Base-by-base conservation (phyloP, 2,113 vertebrate species). In the Prochilodus magdalenae region DNA sequence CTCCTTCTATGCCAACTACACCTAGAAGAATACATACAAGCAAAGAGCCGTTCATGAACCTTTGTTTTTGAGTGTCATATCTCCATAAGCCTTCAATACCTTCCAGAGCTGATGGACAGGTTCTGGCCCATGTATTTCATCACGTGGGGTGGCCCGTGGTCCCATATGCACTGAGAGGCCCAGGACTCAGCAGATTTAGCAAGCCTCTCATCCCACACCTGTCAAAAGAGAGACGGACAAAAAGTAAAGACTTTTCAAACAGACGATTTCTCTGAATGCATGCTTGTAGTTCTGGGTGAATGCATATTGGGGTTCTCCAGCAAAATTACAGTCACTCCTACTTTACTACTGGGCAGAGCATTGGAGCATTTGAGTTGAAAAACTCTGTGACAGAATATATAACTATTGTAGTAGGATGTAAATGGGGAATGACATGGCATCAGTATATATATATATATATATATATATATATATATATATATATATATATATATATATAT, bases 101-200 rank as follows among this genome's bases (percentile, higher is more conserved):
- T 93, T 90, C 95, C 96, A 0, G 96, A 95, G 0, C 93, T 93
- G 89, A 97, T 89, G 80, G 96, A 95, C 84, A 97, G 94, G 87
- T 98, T 98, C 89, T 98, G 97, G 72, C 97, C 96, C 87, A 95
- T 20, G 0, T 94, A 91, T 80, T 89, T 95, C 93, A 96, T 94
- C 86, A 94, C 88, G 27, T 94, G 95, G 0, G 94, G 84, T 13
- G 96, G 96, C 0, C 96, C 96, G 0, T 97, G 97, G 73, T 95
- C 95, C 96, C 96, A 97, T 80, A 95, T 73, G 81, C 96, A 97
- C 59, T 86, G 95, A 0, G 92, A 89, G 44, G 96, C 96, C 97
- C 97, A 98, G 0, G 92, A 94, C 83, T 96, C 91, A 0, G 97
- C 96, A 0, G 95, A 94, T 82, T 91, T 93, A n/a, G 96, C 96